Evolutionary conservation across 2,113 vertebrate species (phyloP), one percentile per base, ranked within the genome.

Genomic region (Cynoglossus semilaevis): DNA sequence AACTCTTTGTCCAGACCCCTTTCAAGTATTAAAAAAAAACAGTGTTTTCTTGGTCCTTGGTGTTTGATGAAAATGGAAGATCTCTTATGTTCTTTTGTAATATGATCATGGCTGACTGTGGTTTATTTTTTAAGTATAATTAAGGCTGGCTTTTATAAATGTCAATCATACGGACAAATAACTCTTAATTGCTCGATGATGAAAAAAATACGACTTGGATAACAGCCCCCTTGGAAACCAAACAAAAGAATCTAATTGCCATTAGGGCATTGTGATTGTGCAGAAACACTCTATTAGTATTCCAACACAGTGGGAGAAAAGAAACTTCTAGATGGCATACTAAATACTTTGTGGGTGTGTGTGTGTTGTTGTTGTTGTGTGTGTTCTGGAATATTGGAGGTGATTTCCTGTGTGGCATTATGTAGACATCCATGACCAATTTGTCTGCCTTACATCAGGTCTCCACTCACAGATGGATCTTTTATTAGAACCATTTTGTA

Each of bases 391-490:
- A 88, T 80, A 80, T 82, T 73, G 70, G 72, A 85, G 76, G 77
- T 88, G 85, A 89, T 85, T 88, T 88, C 85, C 87, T 86, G 79
- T 87, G 87, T 85, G 85, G 88, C 81, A 84, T 89, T 87, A 85
- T 82, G 86, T 88, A 87, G 88, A 90, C 87, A 87, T 89, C 88
- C 86, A 87, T 84, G 87, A 88, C 88, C 84, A 85, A 89, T 90
- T 89, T 85, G 85, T 85, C 84, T 85, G 81, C 77, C 80, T 88
- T 88, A 88, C 84, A 87, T 90, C 81, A 77, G 85, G 71, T 73
- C 71, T 81, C 85, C 78, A 72, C 81, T 91, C 86, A 77, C 84
- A 92, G 91, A 89, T 85, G 80, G 65, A 90, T 91, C 84, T 90
- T 80, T 87, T 88, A 82, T 89, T 87, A 89, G 83, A 92, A 74